phyloP scores from a whole-genome alignment of 1,140 invertebrate genomes.

The Drosophila oshimai region DNA sequence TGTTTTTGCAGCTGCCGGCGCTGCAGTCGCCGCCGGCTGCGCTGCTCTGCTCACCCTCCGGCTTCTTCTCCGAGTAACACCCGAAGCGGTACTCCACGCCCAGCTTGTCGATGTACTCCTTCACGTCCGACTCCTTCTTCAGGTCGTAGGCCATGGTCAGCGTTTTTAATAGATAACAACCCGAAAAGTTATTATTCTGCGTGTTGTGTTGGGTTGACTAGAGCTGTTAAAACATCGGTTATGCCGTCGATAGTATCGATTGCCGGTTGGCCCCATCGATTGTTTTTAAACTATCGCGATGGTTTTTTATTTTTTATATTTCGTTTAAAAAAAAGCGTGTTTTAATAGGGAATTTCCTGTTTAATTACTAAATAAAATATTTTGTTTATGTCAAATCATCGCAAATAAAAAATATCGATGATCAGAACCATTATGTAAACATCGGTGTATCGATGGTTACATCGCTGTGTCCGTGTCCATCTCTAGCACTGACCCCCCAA shows the following conservation, averaged over 20 bases:
- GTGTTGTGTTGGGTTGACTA: background rate
- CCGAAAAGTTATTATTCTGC: conserved; percentile 11
- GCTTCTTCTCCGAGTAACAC: conserved; percentile 92
- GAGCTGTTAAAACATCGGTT: no score
- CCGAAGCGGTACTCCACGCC: conserved; percentile 96
- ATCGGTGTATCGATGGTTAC: background rate
- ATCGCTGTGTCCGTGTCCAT: background rate
- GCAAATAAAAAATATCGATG: no score
- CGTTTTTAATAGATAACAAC: conserved; percentile 19
- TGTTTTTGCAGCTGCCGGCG: conserved; percentile 4
- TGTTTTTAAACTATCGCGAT: background rate
- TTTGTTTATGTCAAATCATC: no score
- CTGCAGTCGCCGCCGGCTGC: background rate
- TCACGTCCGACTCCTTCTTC: conserved; percentile 92
- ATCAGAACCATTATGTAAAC: background rate
- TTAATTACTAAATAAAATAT: no score
- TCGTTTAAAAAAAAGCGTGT: no score
- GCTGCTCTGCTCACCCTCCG: conserved; percentile 86
- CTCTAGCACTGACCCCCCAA: background rate
- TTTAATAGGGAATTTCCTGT: no score
- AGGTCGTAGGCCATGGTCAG: conserved; percentile 87
- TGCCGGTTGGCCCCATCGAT: background rate
- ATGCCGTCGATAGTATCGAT: no score
- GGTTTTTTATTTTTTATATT: no score
- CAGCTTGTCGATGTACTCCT: conserved; percentile 93